Evolutionary conservation across 2,113 vertebrate species (phyloP).

Genomic region (Neotoma lepida): DNA sequence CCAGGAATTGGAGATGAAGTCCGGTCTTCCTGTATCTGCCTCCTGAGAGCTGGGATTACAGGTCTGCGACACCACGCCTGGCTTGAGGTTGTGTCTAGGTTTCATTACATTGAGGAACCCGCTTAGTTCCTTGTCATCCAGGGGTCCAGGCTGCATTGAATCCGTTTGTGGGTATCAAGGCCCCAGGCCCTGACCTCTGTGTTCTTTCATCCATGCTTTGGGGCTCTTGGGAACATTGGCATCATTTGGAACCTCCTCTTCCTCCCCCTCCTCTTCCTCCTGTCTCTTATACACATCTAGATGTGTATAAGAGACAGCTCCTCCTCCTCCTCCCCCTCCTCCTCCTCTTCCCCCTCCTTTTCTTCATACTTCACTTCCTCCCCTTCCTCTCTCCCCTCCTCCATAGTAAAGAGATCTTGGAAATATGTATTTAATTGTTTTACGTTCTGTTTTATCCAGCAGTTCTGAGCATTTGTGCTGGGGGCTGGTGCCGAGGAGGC

Average conservation of each 20-base stretch:
- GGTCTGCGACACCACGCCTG: neutral
- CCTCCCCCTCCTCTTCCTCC: neutral
- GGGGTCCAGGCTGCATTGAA: neutral
- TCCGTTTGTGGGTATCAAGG: neutral
- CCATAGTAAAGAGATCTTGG: neutral
- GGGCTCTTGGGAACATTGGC: neutral
- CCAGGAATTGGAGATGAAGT: too few relatives aligned
- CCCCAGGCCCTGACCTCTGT: neutral
- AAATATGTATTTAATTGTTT: slow-evolving; percentile 27
- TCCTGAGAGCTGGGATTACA: neutral
- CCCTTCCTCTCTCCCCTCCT: neutral
- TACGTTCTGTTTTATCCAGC: neutral
- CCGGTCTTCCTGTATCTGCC: neutral
- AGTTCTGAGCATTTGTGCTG: neutral
- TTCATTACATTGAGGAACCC: neutral
- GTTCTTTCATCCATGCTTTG: neutral
- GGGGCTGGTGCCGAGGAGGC: neutral
- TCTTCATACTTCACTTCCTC: neutral
- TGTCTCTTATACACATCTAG: too few relatives aligned
- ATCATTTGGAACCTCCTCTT: neutral
- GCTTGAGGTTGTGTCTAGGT: neutral
- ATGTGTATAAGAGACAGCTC: too few relatives aligned
- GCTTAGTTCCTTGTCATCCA: neutral
- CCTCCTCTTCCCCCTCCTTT: too few relatives aligned
- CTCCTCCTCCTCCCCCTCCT: neutral